Evolutionary conservation across 2,113 vertebrate species (phyloP), one percentile per base, ranked within the genome.

Genomic region (Corythornis cristatus): DNA sequence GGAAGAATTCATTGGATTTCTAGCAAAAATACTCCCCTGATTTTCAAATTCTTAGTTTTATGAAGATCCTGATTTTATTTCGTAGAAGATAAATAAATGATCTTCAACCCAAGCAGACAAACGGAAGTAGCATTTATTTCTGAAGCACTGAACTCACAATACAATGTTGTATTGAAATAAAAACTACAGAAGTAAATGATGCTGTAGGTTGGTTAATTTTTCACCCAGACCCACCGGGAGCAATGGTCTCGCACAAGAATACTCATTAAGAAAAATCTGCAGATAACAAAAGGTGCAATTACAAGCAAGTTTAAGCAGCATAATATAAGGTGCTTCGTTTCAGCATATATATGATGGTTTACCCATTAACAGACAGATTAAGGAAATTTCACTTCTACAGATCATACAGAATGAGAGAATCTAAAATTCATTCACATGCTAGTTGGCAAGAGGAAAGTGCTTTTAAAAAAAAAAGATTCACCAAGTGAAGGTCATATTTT

Each of bases 301-400:
- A 98, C 98, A 98, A 98, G 97, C 97, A 97, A 97, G 66, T 96
- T 95, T 97, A 98, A 98, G 98, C 97, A 98, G 98, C 97, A 98
- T 97, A 97, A 86, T 96, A 97, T 98, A 98, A 98, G 98, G 98
- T 98, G 98, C 98, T 98, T 98, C 92, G 92, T 96, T 97, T 97
- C 93, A 96, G 96, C 96, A 91, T 95, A 96, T 97, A 93, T 97
- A 92, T 96, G 93, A 90, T 94, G 89, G 83, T 83, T 96, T 93
- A 89, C 72, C 93, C 95, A 96, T 95, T 93, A 92, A 96, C 93
- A 97, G 96, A 96, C 88, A 91, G 94, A 42, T 95, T 90, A 95
- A 97, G 96, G 96, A 95, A 95, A 88, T 97, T 95, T 96, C 96
- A 97, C 92, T 95, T 96, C 83, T 97, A 97, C 85, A 92, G 95